Evolutionary conservation across 92 coral and sea anemone species (phyloP).

Genomic region (Meandrina meandrites): DNA sequence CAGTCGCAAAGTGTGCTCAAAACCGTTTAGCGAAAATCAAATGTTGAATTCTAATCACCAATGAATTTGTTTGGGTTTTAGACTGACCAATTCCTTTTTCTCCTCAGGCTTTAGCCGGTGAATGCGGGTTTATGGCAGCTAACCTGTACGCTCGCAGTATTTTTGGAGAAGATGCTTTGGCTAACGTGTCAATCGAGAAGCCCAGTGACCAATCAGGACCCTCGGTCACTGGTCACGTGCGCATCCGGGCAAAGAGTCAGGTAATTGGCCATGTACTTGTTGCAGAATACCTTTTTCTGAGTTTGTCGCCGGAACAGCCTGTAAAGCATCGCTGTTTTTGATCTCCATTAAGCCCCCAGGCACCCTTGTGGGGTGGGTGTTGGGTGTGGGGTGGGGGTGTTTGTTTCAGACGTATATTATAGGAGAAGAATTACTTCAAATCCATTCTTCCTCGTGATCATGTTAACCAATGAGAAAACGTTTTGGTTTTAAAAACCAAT

Average conservation of each 20-base stretch:
- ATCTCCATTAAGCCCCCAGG: no score
- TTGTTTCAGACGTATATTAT: background rate
- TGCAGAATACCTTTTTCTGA: background rate
- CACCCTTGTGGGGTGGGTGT: background rate
- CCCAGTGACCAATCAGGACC: conserved; percentile 84
- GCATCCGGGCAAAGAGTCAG: conserved; percentile 99
- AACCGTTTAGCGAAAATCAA: no score
- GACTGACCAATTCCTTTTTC: background rate
- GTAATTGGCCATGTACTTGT: conserved; percentile 32
- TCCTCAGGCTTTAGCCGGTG: conserved; percentile 89
- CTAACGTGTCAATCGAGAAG: conserved; percentile 94
- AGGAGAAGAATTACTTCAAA: background rate
- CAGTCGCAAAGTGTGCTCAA: no score
- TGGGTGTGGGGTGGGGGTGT: background rate
- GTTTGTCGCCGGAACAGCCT: no score
- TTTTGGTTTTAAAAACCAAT: background rate
- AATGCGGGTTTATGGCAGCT: conserved; percentile 98
- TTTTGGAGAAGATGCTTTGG: conserved; percentile 97
- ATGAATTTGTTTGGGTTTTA: no score
- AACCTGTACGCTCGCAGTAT: conserved; percentile 98
- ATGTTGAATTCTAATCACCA: no score
- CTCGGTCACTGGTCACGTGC: conserved; percentile 96
- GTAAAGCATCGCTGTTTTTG: no score
- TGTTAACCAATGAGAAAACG: background rate
- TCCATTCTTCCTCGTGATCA: background rate